These are phyloP conservation scores for Euclidia mi DNA, from an alignment of 2,888 invertebrate genomes.

Conservation along the genomic window DNA sequence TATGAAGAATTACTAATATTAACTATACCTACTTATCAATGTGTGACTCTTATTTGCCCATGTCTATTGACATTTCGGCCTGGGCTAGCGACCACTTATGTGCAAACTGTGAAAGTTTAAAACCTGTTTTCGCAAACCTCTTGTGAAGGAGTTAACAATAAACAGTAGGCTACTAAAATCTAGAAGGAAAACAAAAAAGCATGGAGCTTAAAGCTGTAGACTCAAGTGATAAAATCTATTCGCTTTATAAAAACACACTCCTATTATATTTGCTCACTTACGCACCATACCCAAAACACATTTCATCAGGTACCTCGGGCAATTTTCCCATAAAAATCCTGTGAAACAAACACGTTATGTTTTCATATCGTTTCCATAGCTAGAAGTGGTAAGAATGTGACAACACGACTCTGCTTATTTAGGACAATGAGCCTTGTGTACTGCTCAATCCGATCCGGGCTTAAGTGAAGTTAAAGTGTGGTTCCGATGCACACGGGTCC, in stretches of 20 bases:
- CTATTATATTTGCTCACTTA: neutral
- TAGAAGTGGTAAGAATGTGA: slow-evolving; percentile 22
- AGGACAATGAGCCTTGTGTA: slow-evolving; percentile 60
- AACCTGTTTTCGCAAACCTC: too few relatives aligned
- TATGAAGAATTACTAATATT: too few relatives aligned
- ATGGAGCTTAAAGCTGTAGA: neutral
- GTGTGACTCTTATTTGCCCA: too few relatives aligned
- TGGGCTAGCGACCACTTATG: too few relatives aligned
- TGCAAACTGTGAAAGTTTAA: too few relatives aligned
- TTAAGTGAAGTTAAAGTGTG: slow-evolving; percentile 40
- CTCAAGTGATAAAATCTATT: neutral
- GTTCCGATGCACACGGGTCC: slow-evolving; percentile 27
- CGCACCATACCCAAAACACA: neutral
- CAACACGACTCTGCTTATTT: slow-evolving; percentile 58
- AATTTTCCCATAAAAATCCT: slow-evolving; percentile 46
- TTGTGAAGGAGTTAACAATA: too few relatives aligned
- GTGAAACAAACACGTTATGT: slow-evolving; percentile 46
- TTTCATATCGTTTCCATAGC: slow-evolving; percentile 59
- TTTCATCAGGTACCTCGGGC: slow-evolving; percentile 1
- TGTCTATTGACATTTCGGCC: too few relatives aligned
- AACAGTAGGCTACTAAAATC: neutral
- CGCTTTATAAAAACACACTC: neutral
- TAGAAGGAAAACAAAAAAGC: too few relatives aligned
- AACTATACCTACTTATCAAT: too few relatives aligned
- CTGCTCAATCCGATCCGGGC: slow-evolving; percentile 61